Evolutionary conservation across 1,140 invertebrate species (phyloP).

Genomic region (Apis florea): DNA sequence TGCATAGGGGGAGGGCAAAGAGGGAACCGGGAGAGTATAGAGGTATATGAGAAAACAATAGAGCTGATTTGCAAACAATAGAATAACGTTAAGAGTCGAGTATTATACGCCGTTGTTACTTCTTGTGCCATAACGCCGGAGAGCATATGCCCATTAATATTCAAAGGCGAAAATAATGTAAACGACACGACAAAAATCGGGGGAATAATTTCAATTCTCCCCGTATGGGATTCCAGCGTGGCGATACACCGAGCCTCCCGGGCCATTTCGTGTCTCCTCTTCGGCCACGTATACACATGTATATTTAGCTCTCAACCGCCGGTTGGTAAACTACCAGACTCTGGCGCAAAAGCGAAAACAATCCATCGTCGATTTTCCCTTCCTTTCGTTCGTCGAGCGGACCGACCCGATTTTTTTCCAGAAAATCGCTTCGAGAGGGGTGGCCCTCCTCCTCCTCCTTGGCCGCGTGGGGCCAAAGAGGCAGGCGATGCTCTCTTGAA

Average conservation of each 20-base stretch:
- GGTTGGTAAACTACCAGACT: not conserved
- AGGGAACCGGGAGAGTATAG: conserved; percentile 60
- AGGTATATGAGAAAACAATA: conserved; percentile 81
- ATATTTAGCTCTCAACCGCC: conserved; percentile 19
- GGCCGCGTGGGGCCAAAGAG: too few species aligned
- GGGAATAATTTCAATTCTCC: conserved; percentile 80
- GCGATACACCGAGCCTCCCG: conserved; percentile 53
- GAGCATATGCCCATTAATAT: conserved; percentile 81
- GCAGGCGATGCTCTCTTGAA: too few species aligned
- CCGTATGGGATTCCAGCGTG: conserved; percentile 73
- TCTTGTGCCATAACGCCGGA: conserved; percentile 79
- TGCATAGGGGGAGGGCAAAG: conserved; percentile 17
- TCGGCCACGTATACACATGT: conserved; percentile 11
- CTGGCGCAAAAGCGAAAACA: not conserved
- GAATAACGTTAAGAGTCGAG: conserved; percentile 81
- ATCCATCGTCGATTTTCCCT: not conserved
- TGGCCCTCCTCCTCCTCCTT: too few species aligned
- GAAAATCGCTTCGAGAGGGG: too few species aligned
- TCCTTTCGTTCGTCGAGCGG: not conserved
- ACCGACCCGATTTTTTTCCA: too few species aligned
- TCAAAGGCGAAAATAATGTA: conserved; percentile 82
- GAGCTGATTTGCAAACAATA: conserved; percentile 82
- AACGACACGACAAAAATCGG: conserved; percentile 80
- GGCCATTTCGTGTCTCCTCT: conserved; percentile 44
- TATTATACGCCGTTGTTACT: conserved; percentile 80